Base-by-base conservation (phyloP, 1,140 invertebrate species). In the Zaprionus capensis region DNA sequence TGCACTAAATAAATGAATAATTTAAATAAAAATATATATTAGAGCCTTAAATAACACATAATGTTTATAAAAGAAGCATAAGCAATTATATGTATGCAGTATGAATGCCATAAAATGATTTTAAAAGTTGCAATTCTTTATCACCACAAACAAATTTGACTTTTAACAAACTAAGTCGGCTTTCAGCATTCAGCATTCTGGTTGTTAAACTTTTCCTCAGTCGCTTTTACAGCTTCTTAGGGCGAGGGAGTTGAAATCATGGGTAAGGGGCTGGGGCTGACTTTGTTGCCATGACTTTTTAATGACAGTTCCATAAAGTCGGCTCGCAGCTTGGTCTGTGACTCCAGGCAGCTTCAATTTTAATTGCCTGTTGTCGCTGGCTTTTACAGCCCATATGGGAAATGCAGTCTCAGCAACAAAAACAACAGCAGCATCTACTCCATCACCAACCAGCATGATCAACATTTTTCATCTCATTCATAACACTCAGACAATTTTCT, bases 321-420 rank as follows among this genome's bases (percentile, higher is more conserved):
- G 55, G 34, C 70, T 61, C 36, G 44, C 61, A 38, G 75, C 57
- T 34, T 76, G 34, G 22, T 28, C 58, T 68, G 26, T 70, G 68
- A 71, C 68, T 61, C 61, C 68, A 59, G 73, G 61, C 61, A 65
- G 56, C 63, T 66, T 72, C 69, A 61, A 57, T 69, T 83, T 73
- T 78, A 80, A 88, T 80, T 86, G 77, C 41, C 61, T 71, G 62
- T 75, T 38, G 38, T 64, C 53, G 67, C 41, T 71, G 49, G 11
- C 38, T 58, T 86, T 81, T 88, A 88, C 81, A 68, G 66, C 64
- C 62, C 84, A 73, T 81, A 71, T 83, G 81, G 83, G 84, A 80
- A 83, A 87, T 87, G 74, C 71, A 61, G 66, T 62, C 64, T 61
- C 20, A 49, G 36, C 57, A 61, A n/a, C 11, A 66, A 34, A 4